phyloP scores from a whole-genome alignment of 2,888 invertebrate species.

The Papilio gigon region DNA sequence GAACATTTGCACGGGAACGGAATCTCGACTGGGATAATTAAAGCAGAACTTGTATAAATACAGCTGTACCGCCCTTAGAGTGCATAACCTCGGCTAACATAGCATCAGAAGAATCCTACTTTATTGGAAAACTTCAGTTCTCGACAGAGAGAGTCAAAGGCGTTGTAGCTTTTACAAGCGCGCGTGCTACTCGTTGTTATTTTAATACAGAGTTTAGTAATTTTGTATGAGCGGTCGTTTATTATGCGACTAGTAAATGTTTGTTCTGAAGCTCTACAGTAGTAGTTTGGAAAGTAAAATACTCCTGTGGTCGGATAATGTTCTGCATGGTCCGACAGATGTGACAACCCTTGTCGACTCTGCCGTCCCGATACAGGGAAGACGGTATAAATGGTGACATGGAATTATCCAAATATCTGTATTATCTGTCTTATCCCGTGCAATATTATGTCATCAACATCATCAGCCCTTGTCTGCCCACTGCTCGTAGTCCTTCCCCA shows the following conservation, averaged over 20 bases:
- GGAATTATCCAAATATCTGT: background rate
- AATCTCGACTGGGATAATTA: conserved; percentile 8
- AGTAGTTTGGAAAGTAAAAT: background rate
- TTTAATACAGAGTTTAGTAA: conserved; percentile 9
- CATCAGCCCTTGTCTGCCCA: no score
- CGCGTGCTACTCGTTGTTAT: background rate
- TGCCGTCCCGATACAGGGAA: no score
- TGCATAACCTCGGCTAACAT: conserved; percentile 12
- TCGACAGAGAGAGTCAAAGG: conserved; percentile 14
- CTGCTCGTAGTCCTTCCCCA: no score
- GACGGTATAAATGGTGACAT: no score
- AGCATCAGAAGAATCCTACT: conserved; percentile 17
- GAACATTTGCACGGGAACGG: background rate
- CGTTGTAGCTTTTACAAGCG: background rate
- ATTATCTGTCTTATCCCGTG: background rate
- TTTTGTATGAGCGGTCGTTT: background rate
- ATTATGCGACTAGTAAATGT: conserved; percentile 17
- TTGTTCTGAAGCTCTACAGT: background rate
- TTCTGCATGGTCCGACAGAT: background rate
- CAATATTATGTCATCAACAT: background rate
- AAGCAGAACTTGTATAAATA: background rate
- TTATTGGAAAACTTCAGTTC: conserved; percentile 24
- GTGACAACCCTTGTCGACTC: no score
- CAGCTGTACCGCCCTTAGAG: conserved; percentile 7
- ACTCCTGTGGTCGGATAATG: background rate